These are phyloP conservation scores for Labeo catla DNA, from an alignment of 2,113 vertebrate species.

Conservation along the genomic window DNA sequence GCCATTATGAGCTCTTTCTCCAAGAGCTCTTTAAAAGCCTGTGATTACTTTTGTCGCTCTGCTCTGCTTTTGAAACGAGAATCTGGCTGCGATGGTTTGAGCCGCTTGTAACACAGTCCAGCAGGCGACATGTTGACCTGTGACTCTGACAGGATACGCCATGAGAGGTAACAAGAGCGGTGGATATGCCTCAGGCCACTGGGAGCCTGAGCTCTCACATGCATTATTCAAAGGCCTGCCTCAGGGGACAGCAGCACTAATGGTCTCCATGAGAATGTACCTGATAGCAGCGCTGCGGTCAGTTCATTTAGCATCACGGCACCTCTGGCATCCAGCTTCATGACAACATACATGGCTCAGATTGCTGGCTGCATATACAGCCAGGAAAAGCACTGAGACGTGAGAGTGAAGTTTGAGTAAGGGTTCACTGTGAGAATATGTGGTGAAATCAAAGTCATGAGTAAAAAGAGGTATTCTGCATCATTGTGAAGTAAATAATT, in stretches of 20 bases:
- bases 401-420: neutral
- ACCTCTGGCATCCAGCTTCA: conserved; percentile 52
- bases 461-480: neutral
- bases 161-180: conserved; percentile 56
- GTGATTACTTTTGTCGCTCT: conserved; percentile 19
- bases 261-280: conserved; percentile 54
- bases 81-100: conserved; percentile 43
- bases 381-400: neutral
- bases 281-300: conserved; percentile 50
- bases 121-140: conserved; percentile 55
- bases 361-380: conserved; percentile 25
- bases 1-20: conserved; percentile 18
- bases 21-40: conserved; percentile 32
- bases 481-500: neutral
- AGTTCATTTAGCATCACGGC: conserved; percentile 51
- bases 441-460: neutral
- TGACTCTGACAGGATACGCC: conserved; percentile 56
- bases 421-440: neutral
- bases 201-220: conserved; percentile 40
- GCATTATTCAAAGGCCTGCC: conserved; percentile 56
- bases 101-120: conserved; percentile 32
- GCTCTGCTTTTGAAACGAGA: conserved; percentile 44
- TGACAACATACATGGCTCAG: conserved; percentile 50
- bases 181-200: conserved; percentile 33
- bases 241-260: conserved; percentile 45